phyloP scores from a whole-genome alignment of 1,140 invertebrate species.

The Macrobrachium rosenbergii region DNA sequence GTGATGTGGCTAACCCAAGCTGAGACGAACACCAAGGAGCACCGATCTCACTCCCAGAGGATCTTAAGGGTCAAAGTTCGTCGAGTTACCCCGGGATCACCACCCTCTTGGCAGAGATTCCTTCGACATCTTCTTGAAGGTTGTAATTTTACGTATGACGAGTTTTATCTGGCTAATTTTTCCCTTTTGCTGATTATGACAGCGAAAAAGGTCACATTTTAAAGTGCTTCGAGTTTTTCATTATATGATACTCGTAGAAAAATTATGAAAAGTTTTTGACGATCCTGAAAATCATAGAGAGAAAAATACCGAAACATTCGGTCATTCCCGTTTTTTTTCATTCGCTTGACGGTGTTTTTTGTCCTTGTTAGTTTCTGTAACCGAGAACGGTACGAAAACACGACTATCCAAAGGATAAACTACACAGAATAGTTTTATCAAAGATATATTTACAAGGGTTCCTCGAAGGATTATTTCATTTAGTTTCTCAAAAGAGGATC shows the following conservation, averaged over 20 bases:
- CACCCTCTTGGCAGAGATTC: background rate
- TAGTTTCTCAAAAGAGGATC: too few species aligned
- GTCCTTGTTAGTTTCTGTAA: background rate
- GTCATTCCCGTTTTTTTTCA: background rate
- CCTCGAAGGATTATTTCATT: too few species aligned
- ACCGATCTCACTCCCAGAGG: background rate
- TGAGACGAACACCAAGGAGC: background rate
- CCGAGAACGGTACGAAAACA: too few species aligned
- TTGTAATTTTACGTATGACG: constrained; percentile 61
- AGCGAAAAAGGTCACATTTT: constrained; percentile 57
- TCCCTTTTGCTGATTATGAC: constrained; percentile 57
- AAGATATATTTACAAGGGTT: too few species aligned
- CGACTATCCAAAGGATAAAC: too few species aligned
- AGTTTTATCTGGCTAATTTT: constrained; percentile 60
- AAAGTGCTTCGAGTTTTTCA: constrained; percentile 57
- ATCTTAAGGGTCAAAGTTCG: background rate
- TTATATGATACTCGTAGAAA: constrained; percentile 44
- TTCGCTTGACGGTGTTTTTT: background rate
- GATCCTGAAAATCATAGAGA: background rate
- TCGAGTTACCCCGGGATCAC: background rate
- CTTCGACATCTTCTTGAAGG: constrained; percentile 25
- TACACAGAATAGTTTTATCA: too few species aligned
- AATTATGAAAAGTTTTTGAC: constrained; percentile 33
- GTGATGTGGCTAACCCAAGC: constrained; percentile 45
- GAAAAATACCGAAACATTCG: constrained; percentile 4